Evolutionary conservation across 2,113 vertebrate species (phyloP).

Genomic region (Lampris incognitus): DNA sequence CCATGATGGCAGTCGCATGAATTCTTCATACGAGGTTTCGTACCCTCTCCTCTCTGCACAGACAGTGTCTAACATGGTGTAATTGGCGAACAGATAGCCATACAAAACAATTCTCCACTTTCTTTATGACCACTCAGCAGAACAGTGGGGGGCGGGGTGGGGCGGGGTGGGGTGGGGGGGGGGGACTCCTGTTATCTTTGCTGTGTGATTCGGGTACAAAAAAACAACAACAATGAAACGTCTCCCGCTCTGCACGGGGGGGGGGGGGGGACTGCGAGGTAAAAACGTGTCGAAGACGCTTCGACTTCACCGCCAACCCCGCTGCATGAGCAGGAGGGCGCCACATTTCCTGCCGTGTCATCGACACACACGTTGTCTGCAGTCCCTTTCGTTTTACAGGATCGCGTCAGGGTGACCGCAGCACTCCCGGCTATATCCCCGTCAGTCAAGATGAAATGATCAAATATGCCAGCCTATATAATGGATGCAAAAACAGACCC

Average conservation of each 20-base stretch:
- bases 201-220: slow-evolving; percentile 61
- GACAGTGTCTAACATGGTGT: slow-evolving; percentile 63
- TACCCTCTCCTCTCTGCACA: slow-evolving; percentile 52
- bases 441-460: slow-evolving; percentile 32
- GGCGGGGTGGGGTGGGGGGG: too few relatives aligned
- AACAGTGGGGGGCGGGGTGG: slow-evolving; percentile 51
- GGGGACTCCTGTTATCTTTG: slow-evolving; percentile 57
- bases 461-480: slow-evolving; percentile 27
- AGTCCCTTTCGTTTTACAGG: neutral
- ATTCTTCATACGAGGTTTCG: slow-evolving; percentile 70
- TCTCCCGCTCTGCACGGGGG: slow-evolving; percentile 50
- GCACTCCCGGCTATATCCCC: slow-evolving; percentile 10
- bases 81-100: slow-evolving; percentile 76
- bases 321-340: slow-evolving; percentile 20
- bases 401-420: neutral
- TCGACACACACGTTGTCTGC: neutral
- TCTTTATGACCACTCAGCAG: slow-evolving; percentile 67
- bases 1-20: slow-evolving; percentile 66
- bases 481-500: slow-evolving; percentile 60
- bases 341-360: neutral
- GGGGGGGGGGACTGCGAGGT: slow-evolving; percentile 31
- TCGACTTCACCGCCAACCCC: slow-evolving; percentile 32
- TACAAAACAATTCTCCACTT: slow-evolving; percentile 51
- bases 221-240: slow-evolving; percentile 61
- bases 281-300: slow-evolving; percentile 20